Percentiles rank a stretch among this genome's conserved stretches.
Evolutionary conservation across 2,888 invertebrate species (phyloP).

Genomic region (Byasa hedistus): DNA sequence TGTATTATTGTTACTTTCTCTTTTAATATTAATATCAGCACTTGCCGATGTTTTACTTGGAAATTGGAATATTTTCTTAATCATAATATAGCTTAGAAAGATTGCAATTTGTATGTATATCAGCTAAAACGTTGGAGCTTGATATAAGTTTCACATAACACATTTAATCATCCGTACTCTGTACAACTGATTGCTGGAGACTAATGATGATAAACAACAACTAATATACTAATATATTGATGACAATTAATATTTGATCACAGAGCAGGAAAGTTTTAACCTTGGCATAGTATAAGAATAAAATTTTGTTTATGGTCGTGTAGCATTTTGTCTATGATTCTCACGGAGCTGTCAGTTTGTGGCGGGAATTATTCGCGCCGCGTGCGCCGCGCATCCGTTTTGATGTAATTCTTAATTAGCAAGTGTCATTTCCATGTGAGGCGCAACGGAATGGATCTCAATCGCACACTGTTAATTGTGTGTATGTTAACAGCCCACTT

Average conservation of each 20-base stretch:
- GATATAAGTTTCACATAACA: too few relatives aligned
- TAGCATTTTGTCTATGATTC: constrained; percentile 32
- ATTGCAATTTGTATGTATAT: too few relatives aligned
- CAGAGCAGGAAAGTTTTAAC: not conserved
- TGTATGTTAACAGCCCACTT: too few relatives aligned
- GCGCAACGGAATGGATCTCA: constrained; percentile 34
- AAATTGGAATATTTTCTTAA: not conserved
- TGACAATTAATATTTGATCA: too few relatives aligned
- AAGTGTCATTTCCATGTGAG: constrained; percentile 41
- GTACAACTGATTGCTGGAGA: too few relatives aligned
- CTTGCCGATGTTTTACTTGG: constrained; percentile 3
- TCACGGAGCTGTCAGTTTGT: constrained; percentile 33
- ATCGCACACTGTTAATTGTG: constrained; percentile 27
- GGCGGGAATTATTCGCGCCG: constrained; percentile 35
- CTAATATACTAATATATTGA: too few relatives aligned
- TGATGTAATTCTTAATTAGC: constrained; percentile 46
- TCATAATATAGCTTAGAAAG: too few relatives aligned
- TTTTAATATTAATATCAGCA: constrained; percentile 21
- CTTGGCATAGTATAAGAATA: constrained; percentile 5
- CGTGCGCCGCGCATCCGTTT: constrained; percentile 43
- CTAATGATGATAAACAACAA: too few relatives aligned
- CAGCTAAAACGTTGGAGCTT: too few relatives aligned
- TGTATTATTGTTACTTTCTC: constrained; percentile 26
- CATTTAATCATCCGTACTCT: too few relatives aligned
- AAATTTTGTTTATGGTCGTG: not conserved